Evolutionary conservation across 2,113 vertebrate species (phyloP).

Genomic region (Bubo scandiacus): DNA sequence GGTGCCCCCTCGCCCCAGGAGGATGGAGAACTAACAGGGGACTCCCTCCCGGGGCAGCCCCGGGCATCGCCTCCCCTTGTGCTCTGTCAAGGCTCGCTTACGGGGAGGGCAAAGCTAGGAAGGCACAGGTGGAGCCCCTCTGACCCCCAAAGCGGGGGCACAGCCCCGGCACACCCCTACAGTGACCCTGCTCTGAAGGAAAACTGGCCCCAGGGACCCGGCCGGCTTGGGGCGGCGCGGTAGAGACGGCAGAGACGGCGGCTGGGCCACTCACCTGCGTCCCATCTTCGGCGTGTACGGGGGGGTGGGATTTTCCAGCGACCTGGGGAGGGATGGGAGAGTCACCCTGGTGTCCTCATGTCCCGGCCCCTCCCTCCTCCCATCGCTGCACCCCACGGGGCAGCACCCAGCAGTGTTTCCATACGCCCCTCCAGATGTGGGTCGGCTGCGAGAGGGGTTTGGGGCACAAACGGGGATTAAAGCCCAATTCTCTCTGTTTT

Average conservation of each 20-base stretch:
- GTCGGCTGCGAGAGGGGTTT: not conserved
- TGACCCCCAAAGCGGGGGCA: not conserved
- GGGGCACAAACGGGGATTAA: not conserved
- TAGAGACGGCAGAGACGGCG: not conserved
- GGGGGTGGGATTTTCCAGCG: slow-evolving; percentile 91
- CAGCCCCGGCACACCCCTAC: not conserved
- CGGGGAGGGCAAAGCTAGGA: not conserved
- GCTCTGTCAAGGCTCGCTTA: not conserved
- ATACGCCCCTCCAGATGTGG: accelerated
- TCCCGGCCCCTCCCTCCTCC: not conserved
- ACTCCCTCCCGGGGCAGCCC: not conserved
- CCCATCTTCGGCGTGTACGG: slow-evolving; percentile 91
- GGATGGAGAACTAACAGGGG: not conserved
- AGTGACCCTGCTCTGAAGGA: not conserved
- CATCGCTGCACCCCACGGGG: accelerated
- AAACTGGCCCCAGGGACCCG: not conserved
- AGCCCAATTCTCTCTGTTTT: not conserved
- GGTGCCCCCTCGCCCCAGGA: not conserved
- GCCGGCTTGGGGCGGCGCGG: not conserved
- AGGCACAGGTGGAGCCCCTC: not conserved
- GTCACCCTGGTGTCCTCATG: not conserved
- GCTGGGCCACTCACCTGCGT: slow-evolving; percentile 79
- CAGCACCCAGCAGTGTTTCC: not conserved
- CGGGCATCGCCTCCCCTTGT: not conserved
- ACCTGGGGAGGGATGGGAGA: slow-evolving; percentile 73